Evolutionary conservation across 2,888 invertebrate genomes (phyloP).

Genomic region (Amblyteles armatorius): DNA sequence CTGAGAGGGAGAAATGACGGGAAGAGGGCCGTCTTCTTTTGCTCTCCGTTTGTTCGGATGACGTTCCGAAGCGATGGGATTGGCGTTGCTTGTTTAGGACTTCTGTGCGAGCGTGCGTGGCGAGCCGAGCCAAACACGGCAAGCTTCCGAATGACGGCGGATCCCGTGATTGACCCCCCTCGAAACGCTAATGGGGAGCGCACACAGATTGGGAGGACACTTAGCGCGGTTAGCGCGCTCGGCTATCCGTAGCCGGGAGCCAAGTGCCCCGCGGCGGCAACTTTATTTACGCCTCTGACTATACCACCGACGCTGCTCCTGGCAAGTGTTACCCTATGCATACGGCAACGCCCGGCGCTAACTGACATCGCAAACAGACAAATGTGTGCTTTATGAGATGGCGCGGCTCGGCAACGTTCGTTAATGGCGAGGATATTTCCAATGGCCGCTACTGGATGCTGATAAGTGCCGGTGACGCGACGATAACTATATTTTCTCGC

Average conservation of each 20-base stretch:
- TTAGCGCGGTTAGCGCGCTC: slow-evolving; percentile 76
- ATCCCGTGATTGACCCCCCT: slow-evolving; percentile 66
- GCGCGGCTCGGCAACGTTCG: slow-evolving; percentile 17
- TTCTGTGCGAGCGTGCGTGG: slow-evolving; percentile 39
- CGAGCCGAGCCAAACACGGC: slow-evolving; percentile 37
- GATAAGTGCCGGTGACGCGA: neutral
- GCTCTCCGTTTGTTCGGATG: slow-evolving; percentile 40
- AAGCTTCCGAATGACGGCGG: slow-evolving; percentile 61
- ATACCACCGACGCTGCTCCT: slow-evolving; percentile 29
- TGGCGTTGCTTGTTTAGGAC: slow-evolving; percentile 73
- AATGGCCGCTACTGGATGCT: slow-evolving; percentile 42
- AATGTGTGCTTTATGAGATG: slow-evolving; percentile 58
- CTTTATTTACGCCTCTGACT: slow-evolving; percentile 77
- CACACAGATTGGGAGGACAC: slow-evolving; percentile 79
- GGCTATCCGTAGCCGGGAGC: slow-evolving; percentile 18
- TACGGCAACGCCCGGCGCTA: slow-evolving; percentile 77
- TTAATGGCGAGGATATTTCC: slow-evolving; percentile 40
- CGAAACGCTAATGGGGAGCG: slow-evolving; percentile 75
- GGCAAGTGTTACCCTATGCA: slow-evolving; percentile 69
- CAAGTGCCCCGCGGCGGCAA: slow-evolving; percentile 70
- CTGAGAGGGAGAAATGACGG: neutral
- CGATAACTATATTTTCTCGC: neutral
- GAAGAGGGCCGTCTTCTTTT: slow-evolving; percentile 35
- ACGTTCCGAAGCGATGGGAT: slow-evolving; percentile 58
- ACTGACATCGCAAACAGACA: slow-evolving; percentile 76